These are phyloP conservation scores for Calcarius lapponicus DNA, from an alignment of 2,797 vertebrate genomes.

Conservation along the genomic window DNA sequence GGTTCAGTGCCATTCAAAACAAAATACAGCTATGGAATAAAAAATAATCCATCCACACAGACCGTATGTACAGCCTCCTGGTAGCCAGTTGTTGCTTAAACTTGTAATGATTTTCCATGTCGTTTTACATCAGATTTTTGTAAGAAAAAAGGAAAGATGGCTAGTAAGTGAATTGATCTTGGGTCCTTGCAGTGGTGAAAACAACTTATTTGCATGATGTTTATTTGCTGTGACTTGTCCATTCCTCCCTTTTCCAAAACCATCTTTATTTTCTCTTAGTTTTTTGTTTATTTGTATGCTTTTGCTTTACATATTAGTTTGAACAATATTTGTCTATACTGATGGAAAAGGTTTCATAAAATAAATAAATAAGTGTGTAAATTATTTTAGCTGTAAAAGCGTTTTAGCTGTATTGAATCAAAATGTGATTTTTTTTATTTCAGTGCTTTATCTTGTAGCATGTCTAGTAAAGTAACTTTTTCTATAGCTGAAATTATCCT, in stretches of 20 bases:
- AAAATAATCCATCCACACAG: conserved; percentile 7
- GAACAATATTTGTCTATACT: conserved; percentile 76
- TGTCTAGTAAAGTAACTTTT: not conserved
- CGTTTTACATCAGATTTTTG: conserved; percentile 82
- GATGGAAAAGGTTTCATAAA: conserved; percentile 75
- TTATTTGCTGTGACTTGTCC: conserved; percentile 86
- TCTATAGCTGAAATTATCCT: not conserved
- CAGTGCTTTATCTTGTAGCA: not conserved
- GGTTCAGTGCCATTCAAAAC: not conserved
- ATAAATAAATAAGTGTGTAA: not conserved
- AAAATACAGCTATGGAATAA: not conserved
- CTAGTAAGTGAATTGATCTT: conserved; percentile 82
- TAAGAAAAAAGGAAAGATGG: conserved; percentile 84
- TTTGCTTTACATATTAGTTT: conserved; percentile 70
- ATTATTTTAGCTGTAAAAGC: conserved; percentile 38
- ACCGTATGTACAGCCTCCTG: conserved; percentile 20
- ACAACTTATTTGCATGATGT: conserved; percentile 76
- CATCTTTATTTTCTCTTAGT: conserved; percentile 71
- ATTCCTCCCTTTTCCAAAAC: conserved; percentile 73
- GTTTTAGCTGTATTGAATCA: conserved; percentile 29
- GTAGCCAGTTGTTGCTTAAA: conserved; percentile 69
- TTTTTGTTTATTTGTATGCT: conserved; percentile 72
- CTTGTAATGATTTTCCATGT: conserved; percentile 75
- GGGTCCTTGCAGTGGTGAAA: conserved; percentile 78
- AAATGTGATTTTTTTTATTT: conserved; percentile 38